A percentile compares a stretch with the other conserved stretches of the same genome.
These are phyloP conservation scores for Limosa lapponica DNA, from an alignment of 2,797 vertebrate species.

Conservation along the genomic window DNA sequence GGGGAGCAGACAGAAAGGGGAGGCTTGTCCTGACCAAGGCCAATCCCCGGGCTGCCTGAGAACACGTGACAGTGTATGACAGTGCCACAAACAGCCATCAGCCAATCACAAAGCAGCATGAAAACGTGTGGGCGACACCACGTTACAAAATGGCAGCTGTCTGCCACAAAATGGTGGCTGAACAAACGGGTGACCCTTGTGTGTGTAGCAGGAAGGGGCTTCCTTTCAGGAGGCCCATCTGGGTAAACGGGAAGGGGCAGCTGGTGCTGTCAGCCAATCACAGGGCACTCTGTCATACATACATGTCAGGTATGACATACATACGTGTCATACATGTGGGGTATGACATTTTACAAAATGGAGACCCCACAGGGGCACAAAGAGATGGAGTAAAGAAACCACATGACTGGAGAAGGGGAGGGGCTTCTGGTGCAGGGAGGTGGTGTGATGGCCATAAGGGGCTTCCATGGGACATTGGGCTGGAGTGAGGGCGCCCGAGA, in stretches of 20 bases:
- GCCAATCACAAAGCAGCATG: fast-evolving
- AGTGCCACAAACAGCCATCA: neutral
- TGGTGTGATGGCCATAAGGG: neutral
- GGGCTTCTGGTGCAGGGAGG: neutral
- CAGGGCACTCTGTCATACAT: neutral
- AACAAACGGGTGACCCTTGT: neutral
- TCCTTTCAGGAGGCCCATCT: neutral
- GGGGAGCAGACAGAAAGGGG: neutral
- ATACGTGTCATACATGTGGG: fast-evolving
- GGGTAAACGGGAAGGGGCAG: neutral
- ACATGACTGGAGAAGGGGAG: neutral
- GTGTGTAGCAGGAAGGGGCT: neutral
- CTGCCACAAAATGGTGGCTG: neutral
- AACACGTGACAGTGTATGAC: fast-evolving
- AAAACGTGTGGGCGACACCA: fast-evolving
- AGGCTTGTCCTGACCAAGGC: neutral
- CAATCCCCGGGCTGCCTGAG: neutral
- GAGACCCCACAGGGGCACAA: neutral
- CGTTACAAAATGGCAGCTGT: neutral
- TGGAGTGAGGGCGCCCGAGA: too few relatives aligned
- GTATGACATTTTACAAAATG: neutral
- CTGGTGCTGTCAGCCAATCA: fast-evolving
- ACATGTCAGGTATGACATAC: neutral
- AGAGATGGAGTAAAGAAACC: neutral
- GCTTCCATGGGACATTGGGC: neutral